Evolutionary conservation across 2,797 vertebrate genomes (phyloP).

Genomic region (Acanthurus leucopareius): DNA sequence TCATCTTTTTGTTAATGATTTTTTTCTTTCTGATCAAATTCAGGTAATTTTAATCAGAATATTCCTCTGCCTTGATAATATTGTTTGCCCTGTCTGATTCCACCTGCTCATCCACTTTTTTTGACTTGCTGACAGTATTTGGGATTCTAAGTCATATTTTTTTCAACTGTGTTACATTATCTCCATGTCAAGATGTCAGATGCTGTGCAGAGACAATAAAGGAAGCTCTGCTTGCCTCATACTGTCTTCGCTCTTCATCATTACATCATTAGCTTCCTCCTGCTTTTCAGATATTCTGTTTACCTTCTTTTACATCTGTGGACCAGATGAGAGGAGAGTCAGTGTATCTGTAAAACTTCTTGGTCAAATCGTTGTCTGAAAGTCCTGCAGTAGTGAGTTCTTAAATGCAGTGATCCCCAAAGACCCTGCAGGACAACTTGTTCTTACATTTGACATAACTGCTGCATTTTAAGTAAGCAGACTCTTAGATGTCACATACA

Average conservation of each 20-base stretch:
- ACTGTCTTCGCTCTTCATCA: too few relatives aligned
- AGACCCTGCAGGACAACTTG: too few relatives aligned
- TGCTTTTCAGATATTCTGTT: not conserved
- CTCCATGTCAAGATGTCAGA: slow-evolving; percentile 18
- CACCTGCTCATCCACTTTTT: slow-evolving; percentile 46
- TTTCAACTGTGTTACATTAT: slow-evolving; percentile 17
- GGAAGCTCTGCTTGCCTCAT: not conserved
- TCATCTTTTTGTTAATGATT: not conserved
- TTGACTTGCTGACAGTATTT: slow-evolving; percentile 26
- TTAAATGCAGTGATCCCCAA: too few relatives aligned
- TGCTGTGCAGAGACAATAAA: not conserved
- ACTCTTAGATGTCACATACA: too few relatives aligned
- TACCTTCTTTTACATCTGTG: not conserved
- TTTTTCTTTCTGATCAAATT: not conserved
- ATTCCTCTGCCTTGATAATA: slow-evolving; percentile 15
- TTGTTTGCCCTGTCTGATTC: slow-evolving; percentile 15
- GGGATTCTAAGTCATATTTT: slow-evolving; percentile 30
- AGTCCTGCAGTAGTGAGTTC: too few relatives aligned
- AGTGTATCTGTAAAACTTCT: too few relatives aligned
- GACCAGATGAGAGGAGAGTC: too few relatives aligned
- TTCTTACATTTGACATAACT: too few relatives aligned
- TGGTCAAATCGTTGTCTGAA: too few relatives aligned
- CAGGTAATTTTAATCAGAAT: slow-evolving; percentile 13
- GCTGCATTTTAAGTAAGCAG: too few relatives aligned
- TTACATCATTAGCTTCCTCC: too few relatives aligned